phyloP scores from a whole-genome alignment of 2,797 vertebrate genomes.

The Scomberomorus guttatus region DNA sequence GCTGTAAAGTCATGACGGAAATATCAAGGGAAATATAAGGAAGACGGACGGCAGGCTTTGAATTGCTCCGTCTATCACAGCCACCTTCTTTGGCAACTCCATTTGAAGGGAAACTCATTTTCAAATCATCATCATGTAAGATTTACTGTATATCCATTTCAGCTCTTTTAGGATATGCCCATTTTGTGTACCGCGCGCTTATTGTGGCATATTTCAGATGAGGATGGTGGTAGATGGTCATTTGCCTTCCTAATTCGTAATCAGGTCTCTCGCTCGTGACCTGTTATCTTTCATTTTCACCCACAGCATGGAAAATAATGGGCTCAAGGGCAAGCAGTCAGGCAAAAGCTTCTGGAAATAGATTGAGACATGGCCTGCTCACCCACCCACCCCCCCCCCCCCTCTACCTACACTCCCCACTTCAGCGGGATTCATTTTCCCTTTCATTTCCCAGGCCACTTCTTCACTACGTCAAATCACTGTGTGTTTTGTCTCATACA shows the following conservation, averaged over 20 bases:
- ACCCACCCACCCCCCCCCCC: constrained; percentile 67
- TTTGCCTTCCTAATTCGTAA: constrained; percentile 65
- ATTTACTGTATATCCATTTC: constrained; percentile 33
- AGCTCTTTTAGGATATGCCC: constrained; percentile 30
- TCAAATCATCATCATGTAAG: constrained; percentile 14
- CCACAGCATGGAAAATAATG: constrained; percentile 62
- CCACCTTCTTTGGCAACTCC: constrained; percentile 24
- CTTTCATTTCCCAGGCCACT: constrained; percentile 79
- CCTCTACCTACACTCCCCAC: constrained; percentile 69
- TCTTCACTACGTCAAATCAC: constrained; percentile 55
- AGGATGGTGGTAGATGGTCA: constrained; percentile 21
- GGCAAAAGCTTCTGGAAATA: constrained; percentile 78
- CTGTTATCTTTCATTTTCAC: constrained; percentile 81
- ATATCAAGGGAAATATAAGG: constrained; percentile 35
- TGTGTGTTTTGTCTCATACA: constrained; percentile 49
- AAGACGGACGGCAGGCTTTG: constrained; percentile 37
- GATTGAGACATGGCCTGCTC: constrained; percentile 77
- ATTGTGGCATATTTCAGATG: constrained; percentile 29
- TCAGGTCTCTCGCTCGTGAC: constrained; percentile 61
- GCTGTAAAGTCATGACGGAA: constrained; percentile 3
- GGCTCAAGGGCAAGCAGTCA: constrained; percentile 75
- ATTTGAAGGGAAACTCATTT: constrained; percentile 44
- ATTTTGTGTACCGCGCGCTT: constrained; percentile 22
- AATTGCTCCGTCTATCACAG: constrained; percentile 29
- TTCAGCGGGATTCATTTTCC: constrained; percentile 79